Percentiles rank a stretch among this genome's conserved stretches.
phyloP scores from a whole-genome alignment of 2,888 invertebrate species.

The Andricus curvator region DNA sequence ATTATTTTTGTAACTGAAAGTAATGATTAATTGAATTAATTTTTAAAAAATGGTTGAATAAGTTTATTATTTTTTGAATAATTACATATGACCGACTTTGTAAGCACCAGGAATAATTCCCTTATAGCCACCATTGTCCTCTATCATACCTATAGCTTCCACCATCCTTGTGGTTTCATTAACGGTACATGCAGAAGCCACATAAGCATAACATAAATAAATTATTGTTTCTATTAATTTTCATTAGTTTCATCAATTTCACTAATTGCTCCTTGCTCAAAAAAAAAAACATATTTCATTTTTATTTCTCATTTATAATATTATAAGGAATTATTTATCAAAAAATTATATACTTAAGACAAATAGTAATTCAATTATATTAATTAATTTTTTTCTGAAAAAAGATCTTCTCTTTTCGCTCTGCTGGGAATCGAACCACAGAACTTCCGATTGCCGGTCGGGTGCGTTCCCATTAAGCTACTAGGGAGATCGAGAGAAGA shows the following conservation, averaged over 20 bases:
- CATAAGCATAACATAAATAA: constrained; percentile 65
- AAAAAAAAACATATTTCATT: not conserved
- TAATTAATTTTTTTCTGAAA: no score
- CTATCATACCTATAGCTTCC: constrained; percentile 69
- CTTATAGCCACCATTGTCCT: constrained; percentile 71
- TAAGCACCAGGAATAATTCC: constrained; percentile 70
- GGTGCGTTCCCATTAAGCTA: no score
- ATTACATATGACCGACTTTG: constrained; percentile 72
- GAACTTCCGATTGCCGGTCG: no score
- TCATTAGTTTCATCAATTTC: not conserved
- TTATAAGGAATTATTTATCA: not conserved
- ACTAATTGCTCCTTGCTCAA: not conserved
- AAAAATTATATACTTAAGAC: not conserved
- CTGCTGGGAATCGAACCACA: no score
- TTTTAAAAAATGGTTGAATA: not conserved
- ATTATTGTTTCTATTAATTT: not conserved
- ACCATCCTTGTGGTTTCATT: constrained; percentile 55
- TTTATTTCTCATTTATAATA: not conserved
- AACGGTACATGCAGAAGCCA: constrained; percentile 68
- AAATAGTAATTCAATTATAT: not conserved
- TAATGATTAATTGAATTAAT: not conserved
- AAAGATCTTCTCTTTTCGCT: no score
- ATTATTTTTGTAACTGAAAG: no score
- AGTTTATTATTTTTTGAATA: constrained; percentile 17
- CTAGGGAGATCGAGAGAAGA: no score